Base-by-base conservation (phyloP, 2,888 invertebrate genomes). In the Andrena camellia region DNA sequence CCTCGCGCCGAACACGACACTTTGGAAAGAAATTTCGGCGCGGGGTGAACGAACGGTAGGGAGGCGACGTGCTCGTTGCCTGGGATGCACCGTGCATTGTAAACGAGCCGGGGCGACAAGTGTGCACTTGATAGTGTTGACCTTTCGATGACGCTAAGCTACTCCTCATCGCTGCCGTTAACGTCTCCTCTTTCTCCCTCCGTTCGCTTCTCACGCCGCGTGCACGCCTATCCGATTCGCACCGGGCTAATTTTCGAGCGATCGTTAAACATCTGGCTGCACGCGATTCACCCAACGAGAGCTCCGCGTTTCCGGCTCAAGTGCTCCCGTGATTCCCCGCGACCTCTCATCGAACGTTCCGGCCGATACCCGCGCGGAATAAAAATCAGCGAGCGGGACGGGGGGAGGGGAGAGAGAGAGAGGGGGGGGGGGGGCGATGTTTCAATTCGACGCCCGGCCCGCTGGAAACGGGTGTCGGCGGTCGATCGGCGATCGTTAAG, bases 1-100 rank as follows among this genome's bases (percentile, higher is more conserved):
- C 42, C 42, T 48, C 57, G 50, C 50, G 42, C 10, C 35, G 81
- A 83, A 81, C 84, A 81, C 84, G 84, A 86, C 83, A 85, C 88
- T 84, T 70, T 63, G 86, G 78, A 87, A 90, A 88, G 79, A 88
- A 85, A 90, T 90, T 89, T 88, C 79, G 84, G 86, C 75, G 69
- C 73, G 89, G 84, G 92, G 92, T 92, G 92, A 92, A 92, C 88
- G 92, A 90, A 90, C 92, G 87, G 87, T 78, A 80, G 84, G 70
- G 86, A 87, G 88, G 87, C 86, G 84, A 87, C 87, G 87, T 88
- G 90, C 90, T 88, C 70, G 88, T 86, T 86, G 86, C 88, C 78
- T 57, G 75, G 83, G 90, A 92, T 92, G 92, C 92, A 92, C 84
- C 86, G 89, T 87, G 93, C 91, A 92, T 93, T 90, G 90, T 92